Evolutionary conservation across 92 coral and sea anemone genomes (phyloP), one percentile per base, ranked within the genome.

Genomic region (Phenganax marumi): DNA sequence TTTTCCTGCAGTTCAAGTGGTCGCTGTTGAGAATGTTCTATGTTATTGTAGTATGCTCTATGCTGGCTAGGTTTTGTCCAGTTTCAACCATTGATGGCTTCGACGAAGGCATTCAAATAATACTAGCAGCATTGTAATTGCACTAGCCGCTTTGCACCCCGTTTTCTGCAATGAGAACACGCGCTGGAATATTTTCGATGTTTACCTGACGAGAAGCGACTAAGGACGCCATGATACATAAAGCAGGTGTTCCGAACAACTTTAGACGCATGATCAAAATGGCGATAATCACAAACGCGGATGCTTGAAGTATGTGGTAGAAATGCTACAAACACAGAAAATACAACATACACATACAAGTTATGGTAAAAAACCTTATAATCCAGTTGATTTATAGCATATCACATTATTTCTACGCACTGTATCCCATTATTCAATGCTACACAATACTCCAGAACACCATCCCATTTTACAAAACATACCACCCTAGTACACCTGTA

Each of bases 211-310:
- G 90, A 13, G 98, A 95, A 33, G 98, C 97, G 10, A 92, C 56
- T 26, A 95, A 76, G 50, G 97, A 92, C 4, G 98, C 95, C 89
- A 95, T 75, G 60, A 95, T 89, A 58, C 98, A 95, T 24, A 95
- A 79, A 18, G 98, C 89, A 3, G 98, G 98, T 1, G 98, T 95
- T 17, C 98, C 98, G 85, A 95, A 95, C 80, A 95, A 84, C 80
- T 95, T 95, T 56, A 95, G 88, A 7, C 98, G 88, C 98, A 95
- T 95, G 61, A 95, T 95, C 65, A 95, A 89, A 55, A 92, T 72
- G 26, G 98, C 93, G 91, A 94, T 95, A 73, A 91, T 75, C 58
- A 92, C 88, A 53, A 95, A 95, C 4, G 98, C 98, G 61, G 91
- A 65, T 1, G 98, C 83, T 81, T 95, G 98, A 26, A 95, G 87